These are phyloP conservation scores for Melanotaenia parkinsoni DNA, from an alignment of 2,797 vertebrate species.

Conservation along the genomic window DNA sequence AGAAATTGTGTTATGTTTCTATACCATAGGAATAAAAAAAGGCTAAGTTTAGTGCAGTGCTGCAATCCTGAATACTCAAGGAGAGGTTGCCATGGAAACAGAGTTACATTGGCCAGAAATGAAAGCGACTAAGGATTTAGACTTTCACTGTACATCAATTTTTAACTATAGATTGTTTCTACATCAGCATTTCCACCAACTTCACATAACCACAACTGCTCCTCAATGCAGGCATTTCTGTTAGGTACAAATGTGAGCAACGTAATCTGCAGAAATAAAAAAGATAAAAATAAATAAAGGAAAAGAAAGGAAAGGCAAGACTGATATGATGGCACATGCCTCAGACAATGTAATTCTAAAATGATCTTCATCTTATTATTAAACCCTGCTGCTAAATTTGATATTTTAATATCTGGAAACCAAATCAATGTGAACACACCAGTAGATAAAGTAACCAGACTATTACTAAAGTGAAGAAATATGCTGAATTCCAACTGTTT, in stretches of 20 bases:
- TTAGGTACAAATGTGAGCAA: not conserved
- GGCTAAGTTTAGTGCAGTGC: constrained; percentile 83
- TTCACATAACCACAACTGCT: constrained; percentile 40
- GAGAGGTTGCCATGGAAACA: constrained; percentile 87
- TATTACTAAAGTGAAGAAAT: not conserved
- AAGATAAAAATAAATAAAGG: constrained; percentile 7
- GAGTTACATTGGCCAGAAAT: constrained; percentile 85
- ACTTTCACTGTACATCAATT: constrained; percentile 84
- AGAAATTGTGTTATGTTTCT: constrained; percentile 61
- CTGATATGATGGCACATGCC: constrained; percentile 19
- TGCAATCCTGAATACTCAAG: constrained; percentile 82
- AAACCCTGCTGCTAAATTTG: constrained; percentile 5
- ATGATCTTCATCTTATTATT: constrained; percentile 27
- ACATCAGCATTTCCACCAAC: constrained; percentile 64
- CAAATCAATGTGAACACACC: not conserved
- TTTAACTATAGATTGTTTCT: constrained; percentile 82
- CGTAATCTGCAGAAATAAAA: constrained; percentile 5
- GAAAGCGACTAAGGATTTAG: constrained; percentile 82
- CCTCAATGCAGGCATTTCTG: constrained; percentile 18
- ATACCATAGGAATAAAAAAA: constrained; percentile 72
- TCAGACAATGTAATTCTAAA: constrained; percentile 16
- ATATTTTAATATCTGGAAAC: constrained; percentile 18
- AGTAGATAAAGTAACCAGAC: constrained; percentile 10
- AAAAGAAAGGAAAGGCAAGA: not conserved
- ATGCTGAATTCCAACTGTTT: not conserved